These are phyloP conservation scores for Sus scrofa DNA, from an alignment of 2,113 vertebrate genomes.

Conservation along the genomic window T2T-Sscrofa CM000812.6:254296001-254296500, in stretches of 20 bases:
- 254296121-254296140: background rate
- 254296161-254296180: background rate
- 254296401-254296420: background rate
- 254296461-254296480: background rate
- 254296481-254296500: constrained; percentile 12
- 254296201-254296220: background rate
- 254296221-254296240: constrained; percentile 31
- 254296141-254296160: background rate
- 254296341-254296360: background rate
- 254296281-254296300: background rate
- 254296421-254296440: background rate
- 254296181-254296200: background rate
- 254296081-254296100: background rate
- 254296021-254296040: background rate
- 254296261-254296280: background rate
- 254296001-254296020: background rate
- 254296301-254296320: background rate
- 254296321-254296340: background rate
- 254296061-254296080: background rate
- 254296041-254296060: constrained; percentile 34
- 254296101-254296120: background rate
- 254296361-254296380: background rate
- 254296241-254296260: background rate
- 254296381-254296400: background rate
- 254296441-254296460: background rate